Conservation (phyloP, 2,888 invertebrate species). For the Hesperia comma region DNA sequence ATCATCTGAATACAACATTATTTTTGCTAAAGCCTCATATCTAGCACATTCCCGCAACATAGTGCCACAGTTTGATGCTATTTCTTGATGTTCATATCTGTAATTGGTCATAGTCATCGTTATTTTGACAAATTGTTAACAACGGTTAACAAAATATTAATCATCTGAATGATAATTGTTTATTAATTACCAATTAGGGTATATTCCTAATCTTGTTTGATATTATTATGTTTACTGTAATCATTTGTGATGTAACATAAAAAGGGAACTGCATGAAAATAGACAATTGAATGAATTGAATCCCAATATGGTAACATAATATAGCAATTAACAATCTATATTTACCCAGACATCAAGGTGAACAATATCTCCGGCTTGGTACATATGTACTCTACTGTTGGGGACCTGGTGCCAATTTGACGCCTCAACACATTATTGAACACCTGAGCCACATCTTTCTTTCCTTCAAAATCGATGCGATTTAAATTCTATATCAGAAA, state of each 20-base stretch:
- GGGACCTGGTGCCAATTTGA: constrained; percentile 98
- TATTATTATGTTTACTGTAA: constrained; percentile 48
- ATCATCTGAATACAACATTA: constrained; percentile 98
- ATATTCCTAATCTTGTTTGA: not conserved
- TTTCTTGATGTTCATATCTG: constrained; percentile 99
- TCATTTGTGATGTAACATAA: constrained; percentile 6
- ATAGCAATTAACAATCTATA: constrained; percentile 25
- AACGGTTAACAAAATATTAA: no score
- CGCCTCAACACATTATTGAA: constrained; percentile 99
- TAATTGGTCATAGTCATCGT: constrained; percentile 49
- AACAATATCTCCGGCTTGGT: constrained; percentile 98
- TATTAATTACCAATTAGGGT: no score
- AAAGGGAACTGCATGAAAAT: constrained; percentile 10
- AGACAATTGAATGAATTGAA: not conserved
- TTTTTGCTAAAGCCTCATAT: constrained; percentile 99
- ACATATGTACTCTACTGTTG: constrained; percentile 99
- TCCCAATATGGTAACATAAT: constrained; percentile 9
- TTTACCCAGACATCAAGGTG: constrained; percentile 96
- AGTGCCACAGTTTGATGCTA: constrained; percentile 99
- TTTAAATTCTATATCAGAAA: constrained; percentile 84
- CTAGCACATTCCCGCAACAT: constrained; percentile 99
- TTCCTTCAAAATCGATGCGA: constrained; percentile 94
- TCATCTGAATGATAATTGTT: no score
- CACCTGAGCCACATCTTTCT: constrained; percentile 99
- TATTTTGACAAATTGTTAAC: no score